phyloP scores from a whole-genome alignment of 2,113 vertebrate genomes.

The Rhinopomastus cyanomelas region DNA sequence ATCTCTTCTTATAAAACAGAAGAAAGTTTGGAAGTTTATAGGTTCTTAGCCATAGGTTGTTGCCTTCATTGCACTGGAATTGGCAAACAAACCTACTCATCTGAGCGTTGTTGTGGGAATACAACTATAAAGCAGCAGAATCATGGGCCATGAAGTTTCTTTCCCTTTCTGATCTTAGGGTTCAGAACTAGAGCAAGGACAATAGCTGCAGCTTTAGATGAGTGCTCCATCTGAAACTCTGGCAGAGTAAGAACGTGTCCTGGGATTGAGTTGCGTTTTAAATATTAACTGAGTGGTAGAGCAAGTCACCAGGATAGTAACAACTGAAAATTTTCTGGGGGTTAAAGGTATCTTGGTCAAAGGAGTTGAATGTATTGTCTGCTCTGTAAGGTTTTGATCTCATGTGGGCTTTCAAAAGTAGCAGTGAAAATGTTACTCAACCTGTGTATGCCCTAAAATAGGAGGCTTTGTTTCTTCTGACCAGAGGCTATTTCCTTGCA shows the following conservation, averaged over 20 bases:
- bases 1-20: background rate
- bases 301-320: background rate
- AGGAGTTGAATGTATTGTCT: background rate
- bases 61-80: background rate
- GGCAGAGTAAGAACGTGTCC: background rate
- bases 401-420: background rate
- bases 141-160: background rate
- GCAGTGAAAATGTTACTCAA: background rate
- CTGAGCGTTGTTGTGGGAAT: background rate
- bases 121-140: background rate
- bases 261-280: background rate
- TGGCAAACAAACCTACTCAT: background rate
- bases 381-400: background rate
- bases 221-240: background rate
- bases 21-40: background rate
- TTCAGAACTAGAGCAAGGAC: background rate
- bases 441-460: background rate
- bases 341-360: background rate
- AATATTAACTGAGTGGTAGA: background rate
- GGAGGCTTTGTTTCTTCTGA: background rate
- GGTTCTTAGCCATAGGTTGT: background rate
- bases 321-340: background rate
- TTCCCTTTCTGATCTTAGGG: background rate
- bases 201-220: background rate
- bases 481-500: background rate